Conservation (phyloP, 2,797 vertebrate genomes). For the Otolemur crassicaudatus region DNA sequence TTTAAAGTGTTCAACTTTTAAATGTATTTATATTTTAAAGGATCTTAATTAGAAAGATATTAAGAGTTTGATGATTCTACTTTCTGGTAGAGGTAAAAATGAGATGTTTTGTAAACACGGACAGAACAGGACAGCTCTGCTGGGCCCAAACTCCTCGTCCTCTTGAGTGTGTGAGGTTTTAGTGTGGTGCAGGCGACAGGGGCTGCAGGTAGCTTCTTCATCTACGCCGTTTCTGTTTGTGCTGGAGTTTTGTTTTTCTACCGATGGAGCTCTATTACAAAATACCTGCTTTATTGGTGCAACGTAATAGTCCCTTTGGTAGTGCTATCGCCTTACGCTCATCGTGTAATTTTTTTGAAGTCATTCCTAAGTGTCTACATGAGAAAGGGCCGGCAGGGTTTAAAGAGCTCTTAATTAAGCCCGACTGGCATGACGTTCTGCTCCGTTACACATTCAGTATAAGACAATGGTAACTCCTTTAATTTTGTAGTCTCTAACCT, state of each 20-base stretch:
- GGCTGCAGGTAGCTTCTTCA: not conserved
- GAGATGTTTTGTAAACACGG: not conserved
- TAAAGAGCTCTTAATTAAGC: not conserved
- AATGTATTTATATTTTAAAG: slow-evolving; percentile 29
- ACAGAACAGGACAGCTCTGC: not conserved
- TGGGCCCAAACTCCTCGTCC: accelerated
- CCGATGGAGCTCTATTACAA: not conserved
- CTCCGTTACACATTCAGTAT: not conserved
- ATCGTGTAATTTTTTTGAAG: not conserved
- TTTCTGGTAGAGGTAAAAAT: not conserved
- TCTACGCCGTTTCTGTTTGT: not conserved
- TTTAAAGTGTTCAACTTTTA: not conserved
- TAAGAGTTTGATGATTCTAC: not conserved
- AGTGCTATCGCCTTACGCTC: not conserved
- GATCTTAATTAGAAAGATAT: not conserved
- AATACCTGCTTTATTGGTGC: not conserved
- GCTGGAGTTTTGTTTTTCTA: not conserved
- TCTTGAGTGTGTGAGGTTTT: not conserved
- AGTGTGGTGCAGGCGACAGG: not conserved
- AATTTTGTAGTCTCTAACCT: not conserved
- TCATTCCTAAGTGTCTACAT: not conserved
- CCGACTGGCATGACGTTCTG: not conserved
- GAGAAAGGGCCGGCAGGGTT: not conserved
- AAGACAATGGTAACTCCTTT: not conserved
- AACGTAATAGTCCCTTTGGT: not conserved